These are phyloP conservation scores for Zele albiditarsus DNA, from an alignment of 2,888 invertebrate genomes.

Conservation along the genomic window DNA sequence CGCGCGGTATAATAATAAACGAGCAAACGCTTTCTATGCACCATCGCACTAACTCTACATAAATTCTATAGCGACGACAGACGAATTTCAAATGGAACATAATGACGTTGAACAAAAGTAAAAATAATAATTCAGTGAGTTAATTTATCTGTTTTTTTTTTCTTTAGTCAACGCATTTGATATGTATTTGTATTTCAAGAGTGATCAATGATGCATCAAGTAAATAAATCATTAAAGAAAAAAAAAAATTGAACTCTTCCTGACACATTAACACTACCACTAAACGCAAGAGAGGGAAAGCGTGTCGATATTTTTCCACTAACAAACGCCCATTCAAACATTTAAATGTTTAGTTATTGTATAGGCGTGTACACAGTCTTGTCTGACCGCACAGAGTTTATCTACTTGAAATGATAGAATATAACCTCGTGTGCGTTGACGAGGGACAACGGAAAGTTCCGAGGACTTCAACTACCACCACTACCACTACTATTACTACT, in stretches of 20 bases:
- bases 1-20: slow-evolving; percentile 58
- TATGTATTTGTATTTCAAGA: not conserved
- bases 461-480: too few relatives aligned
- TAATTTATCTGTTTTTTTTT: not conserved
- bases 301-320: slow-evolving; percentile 44
- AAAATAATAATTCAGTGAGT: slow-evolving; percentile 15
- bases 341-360: not conserved
- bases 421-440: not conserved
- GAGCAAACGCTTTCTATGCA: slow-evolving; percentile 46
- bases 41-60: slow-evolving; percentile 13
- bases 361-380: not conserved
- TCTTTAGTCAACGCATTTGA: not conserved
- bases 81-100: slow-evolving; percentile 57
- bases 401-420: slow-evolving; percentile 21
- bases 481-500: too few relatives aligned
- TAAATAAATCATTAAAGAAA: not conserved
- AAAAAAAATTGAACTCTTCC: slow-evolving; percentile 16
- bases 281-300: slow-evolving; percentile 30
- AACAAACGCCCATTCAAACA: slow-evolving; percentile 34
- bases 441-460: slow-evolving; percentile 22
- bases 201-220: not conserved
- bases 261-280: not conserved
- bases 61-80: not conserved
- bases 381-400: slow-evolving; percentile 22
- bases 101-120: slow-evolving; percentile 56